A percentile compares a stretch with the other conserved stretches of the same genome.
Evolutionary conservation across 2,113 vertebrate genomes (phyloP).

Genomic region (Cettia cetti): DNA sequence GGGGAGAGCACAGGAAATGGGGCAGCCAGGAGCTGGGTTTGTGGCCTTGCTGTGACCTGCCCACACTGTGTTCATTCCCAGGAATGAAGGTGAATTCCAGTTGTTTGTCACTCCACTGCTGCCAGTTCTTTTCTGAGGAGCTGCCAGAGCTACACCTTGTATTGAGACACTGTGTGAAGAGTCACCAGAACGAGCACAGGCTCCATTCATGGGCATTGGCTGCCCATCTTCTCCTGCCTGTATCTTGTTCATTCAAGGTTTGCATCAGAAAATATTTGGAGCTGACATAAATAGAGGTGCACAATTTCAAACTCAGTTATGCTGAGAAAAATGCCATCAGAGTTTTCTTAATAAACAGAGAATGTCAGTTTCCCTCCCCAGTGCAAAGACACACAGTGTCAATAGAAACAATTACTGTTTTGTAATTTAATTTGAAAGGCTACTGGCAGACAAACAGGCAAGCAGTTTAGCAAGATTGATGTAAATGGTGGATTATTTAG

Average conservation of each 20-base stretch:
- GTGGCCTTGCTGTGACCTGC: background rate
- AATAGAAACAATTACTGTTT: conserved; percentile 12
- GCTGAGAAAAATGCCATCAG: background rate
- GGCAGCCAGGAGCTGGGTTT: background rate
- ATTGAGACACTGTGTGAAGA: background rate
- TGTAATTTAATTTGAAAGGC: conserved; percentile 25
- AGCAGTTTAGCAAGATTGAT: conserved; percentile 5
- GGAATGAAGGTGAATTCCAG: background rate
- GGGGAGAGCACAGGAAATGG: background rate
- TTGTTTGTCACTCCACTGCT: background rate
- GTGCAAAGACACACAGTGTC: background rate
- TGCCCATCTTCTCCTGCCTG: background rate
- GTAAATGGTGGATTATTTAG: background rate
- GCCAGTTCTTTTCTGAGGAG: background rate
- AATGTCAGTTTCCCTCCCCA: background rate
- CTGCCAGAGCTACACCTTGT: background rate
- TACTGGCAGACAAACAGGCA: background rate
- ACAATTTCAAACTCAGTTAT: background rate
- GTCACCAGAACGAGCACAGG: background rate
- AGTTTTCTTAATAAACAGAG: background rate
- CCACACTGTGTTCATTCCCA: background rate
- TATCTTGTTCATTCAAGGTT: background rate
- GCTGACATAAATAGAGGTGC: background rate
- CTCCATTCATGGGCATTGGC: background rate
- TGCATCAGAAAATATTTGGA: background rate